Evolutionary conservation across 2,888 invertebrate species (phyloP).

Genomic region (Lasius fuliginosus): DNA sequence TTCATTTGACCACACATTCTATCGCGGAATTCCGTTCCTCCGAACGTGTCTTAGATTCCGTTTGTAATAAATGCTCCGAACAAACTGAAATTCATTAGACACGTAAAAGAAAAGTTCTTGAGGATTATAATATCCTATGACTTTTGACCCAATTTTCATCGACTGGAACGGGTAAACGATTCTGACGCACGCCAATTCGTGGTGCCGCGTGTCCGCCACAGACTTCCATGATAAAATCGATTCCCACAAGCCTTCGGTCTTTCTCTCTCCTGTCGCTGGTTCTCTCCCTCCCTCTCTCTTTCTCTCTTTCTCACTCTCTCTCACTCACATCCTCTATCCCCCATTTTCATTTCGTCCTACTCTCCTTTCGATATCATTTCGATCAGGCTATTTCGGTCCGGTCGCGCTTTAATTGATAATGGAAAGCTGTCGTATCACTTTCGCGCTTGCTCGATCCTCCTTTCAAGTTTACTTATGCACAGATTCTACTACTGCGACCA

Average conservation of each 20-base stretch:
- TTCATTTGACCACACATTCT: background rate
- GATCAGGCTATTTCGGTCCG: constrained; percentile 41
- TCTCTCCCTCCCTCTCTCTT: background rate
- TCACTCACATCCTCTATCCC: no score
- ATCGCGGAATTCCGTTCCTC: background rate
- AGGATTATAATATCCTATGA: constrained; percentile 56
- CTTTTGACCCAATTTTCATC: constrained; percentile 73
- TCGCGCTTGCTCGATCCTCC: constrained; percentile 33
- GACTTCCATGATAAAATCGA: constrained; percentile 60
- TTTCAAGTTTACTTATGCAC: constrained; percentile 32
- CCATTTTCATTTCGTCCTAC: constrained; percentile 35
- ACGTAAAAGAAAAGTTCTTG: constrained; percentile 5
- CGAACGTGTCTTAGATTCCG: background rate
- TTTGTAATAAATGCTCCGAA: background rate
- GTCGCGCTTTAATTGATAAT: constrained; percentile 53
- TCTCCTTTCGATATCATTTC: constrained; percentile 50
- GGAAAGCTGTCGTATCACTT: constrained; percentile 55
- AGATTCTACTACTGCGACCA: constrained; percentile 15
- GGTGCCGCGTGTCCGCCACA: constrained; percentile 57
- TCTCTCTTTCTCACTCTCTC: background rate
- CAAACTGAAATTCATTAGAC: background rate
- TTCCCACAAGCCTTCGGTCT: constrained; percentile 26
- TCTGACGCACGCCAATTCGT: constrained; percentile 75
- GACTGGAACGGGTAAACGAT: constrained; percentile 72
- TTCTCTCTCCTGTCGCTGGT: constrained; percentile 4